Base-by-base conservation (phyloP, 2,113 vertebrate species). In the Manacus vitellinus region DNA sequence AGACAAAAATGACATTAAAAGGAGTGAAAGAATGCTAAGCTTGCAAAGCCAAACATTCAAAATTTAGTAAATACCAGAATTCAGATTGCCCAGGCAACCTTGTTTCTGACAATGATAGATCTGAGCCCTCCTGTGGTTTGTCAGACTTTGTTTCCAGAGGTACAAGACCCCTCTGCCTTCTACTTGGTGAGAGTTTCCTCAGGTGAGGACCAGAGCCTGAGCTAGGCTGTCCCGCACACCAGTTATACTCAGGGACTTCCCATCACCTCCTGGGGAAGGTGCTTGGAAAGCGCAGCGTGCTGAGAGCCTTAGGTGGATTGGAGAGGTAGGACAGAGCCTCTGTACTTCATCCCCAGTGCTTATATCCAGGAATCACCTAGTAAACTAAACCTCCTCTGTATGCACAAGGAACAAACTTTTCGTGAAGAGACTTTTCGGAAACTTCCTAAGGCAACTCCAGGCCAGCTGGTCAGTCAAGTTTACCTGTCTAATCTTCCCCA, bases 21-120 rank as follows among this genome's bases (percentile, higher is more conserved):
- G 43, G 43, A 89, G 21, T 62, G 49, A 85, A 91, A 88, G 66
- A 95, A 93, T 66, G 54, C 35, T 90, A 92, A 82, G 70, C 74
- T 83, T 88, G 71, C 55, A 43, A 94, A 94, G 37, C 73, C 49
- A 89, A 92, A 88, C 77, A 92, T 23, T 77, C 37, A 90, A 83
- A 94, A 79, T 85, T 31, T 59, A 52, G 19, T 65, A 62, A 93
- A 92, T 76, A 14, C 46, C 71, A 66, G 58, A 68, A 93, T 88
- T 88, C 46, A 52, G 28, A 76, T 55, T 85, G 31, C 52, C 51
- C n/a, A 31, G 74, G 43, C 70, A 95, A 84, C 51, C 30, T 74
- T 74, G 9, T 39, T 77, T 77, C 82, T 83, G 59, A 63, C 52
- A 68, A 58, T 58, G 66, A 49, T 56, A 61, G 35, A 73, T 37